Base-by-base conservation (phyloP, 2,888 invertebrate species). In the Eupelmus urozonus region DNA sequence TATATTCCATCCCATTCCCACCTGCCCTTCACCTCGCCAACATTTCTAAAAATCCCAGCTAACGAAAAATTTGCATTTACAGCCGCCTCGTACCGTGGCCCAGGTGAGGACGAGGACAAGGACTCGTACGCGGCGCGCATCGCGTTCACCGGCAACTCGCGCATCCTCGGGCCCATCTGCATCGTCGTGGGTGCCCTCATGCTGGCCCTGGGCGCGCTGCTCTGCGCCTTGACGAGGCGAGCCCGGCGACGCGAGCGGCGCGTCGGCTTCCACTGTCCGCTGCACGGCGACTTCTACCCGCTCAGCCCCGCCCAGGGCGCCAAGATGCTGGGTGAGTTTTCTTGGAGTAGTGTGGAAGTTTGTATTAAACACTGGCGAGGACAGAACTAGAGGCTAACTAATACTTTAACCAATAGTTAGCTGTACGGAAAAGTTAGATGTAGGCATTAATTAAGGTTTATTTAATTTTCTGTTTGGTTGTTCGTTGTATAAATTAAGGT, bases 281-380 rank as follows among this genome's bases (percentile, higher is more conserved):
- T 95, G 60, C 95, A 95, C 84, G 95, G 95, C 5, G 95, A 95
- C 90, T 95, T 95, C 89, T 95, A 94, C 87, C 95, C 95, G 2
- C 90, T 94, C 51, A 94, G 94, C 87, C 94, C 94, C 27, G 92
- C 93, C 78, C 93, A 88, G 59, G 87, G 88, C 71, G 85, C 85
- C 71, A 88, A 88, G 75, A 85, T 88, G 83, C 83, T 88, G 69
- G 88, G 89, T 89, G 79, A 86, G 86, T 79, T 2, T 16, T 34
- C 23, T n/a, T n/a, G n/a, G n/a, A n/a, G n/a, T n/a, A n/a, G n/a
- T n/a, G n/a, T n/a, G n/a, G n/a, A n/a, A n/a, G n/a, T n/a, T n/a
- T n/a, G n/a, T n/a, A n/a, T n/a, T n/a, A n/a, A n/a, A n/a, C n/a
- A n/a, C n/a, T n/a, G n/a, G n/a, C n/a, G n/a, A n/a, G n/a, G n/a